These are phyloP conservation scores for Drosophila obscura DNA, from an alignment of 1,140 invertebrate species.

Conservation along the genomic window DNA sequence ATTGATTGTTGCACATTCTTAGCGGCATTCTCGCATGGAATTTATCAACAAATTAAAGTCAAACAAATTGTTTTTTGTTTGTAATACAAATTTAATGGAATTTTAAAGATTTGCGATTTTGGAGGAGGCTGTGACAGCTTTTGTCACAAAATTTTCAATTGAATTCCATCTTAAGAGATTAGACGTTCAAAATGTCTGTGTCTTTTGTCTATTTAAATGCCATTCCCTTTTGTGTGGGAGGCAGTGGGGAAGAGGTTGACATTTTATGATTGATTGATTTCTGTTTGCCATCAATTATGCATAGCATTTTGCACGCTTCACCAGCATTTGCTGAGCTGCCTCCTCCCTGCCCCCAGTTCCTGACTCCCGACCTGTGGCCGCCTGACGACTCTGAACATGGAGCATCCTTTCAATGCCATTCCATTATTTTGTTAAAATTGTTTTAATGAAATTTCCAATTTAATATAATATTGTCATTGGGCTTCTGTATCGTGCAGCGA, in stretches of 20 bases:
- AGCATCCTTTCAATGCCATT: slow-evolving; percentile 11
- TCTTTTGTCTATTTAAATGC: slow-evolving; percentile 44
- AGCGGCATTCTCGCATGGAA: not conserved
- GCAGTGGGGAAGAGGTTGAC: slow-evolving; percentile 38
- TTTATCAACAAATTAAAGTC: slow-evolving; percentile 1
- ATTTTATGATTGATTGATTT: slow-evolving; percentile 81
- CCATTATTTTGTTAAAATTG: slow-evolving; percentile 70
- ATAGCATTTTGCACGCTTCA: slow-evolving; percentile 75
- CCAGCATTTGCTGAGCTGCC: slow-evolving; percentile 42
- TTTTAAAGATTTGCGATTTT: slow-evolving; percentile 27
- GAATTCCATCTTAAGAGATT: slow-evolving; percentile 54
- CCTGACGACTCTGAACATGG: not conserved
- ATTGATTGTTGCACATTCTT: not conserved
- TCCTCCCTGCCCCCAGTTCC: no score
- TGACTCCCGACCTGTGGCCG: no score
- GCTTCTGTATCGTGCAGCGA: slow-evolving; percentile 29
- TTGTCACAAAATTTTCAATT: slow-evolving; percentile 44
- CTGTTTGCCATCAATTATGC: slow-evolving; percentile 77
- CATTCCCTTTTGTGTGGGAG: not conserved
- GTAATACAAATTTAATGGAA: slow-evolving; percentile 19
- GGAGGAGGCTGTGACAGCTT: slow-evolving; percentile 4
- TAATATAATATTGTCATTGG: slow-evolving; percentile 38
- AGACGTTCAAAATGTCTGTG: slow-evolving; percentile 46
- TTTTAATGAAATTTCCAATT: slow-evolving; percentile 74
- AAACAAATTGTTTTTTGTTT: not conserved